Evolutionary conservation across 2,113 vertebrate species (phyloP), one percentile per base, ranked within the genome.

Genomic region (Lynx canadensis): DNA sequence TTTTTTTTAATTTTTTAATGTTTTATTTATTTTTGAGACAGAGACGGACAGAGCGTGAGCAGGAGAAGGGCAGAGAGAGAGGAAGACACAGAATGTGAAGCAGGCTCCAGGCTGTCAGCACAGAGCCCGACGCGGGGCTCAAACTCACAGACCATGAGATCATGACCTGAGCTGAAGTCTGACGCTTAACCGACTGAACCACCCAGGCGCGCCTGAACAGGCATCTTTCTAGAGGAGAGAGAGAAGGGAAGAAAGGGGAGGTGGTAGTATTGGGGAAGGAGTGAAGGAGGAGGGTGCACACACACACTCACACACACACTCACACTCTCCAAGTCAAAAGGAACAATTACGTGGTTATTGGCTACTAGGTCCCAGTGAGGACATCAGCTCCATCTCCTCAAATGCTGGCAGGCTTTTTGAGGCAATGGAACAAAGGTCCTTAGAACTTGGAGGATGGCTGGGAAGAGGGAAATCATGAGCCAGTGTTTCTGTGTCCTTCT

Each of bases 261-360:
- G 65, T 33, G 92, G 93, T 18, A 3, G 57, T 33, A 36, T 45
- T 33, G 68, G 82, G 48, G 36, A 94, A 63, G 89, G 38, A 55
- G 33, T 7, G 86, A 66, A 65, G n/a, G 60, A 29, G 48, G 41
- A 19, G 41, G 60, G 60, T 57, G 55, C 55, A 57, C 55, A 55
- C 52, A 55, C 9, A 8, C 85, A 7, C 48, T 18, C 63, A 48
- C 33, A 63, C 60, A 29, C 10, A 1, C 60, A 27, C 60, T 27
- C 60, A 63, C 0, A 50, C 23, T 29, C 12, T 55, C 18, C 79
- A 7, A 41, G 0, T 29, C 74, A 82, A 27, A 25, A 96, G 88
- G 78, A 86, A 79, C 95, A 81, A 96, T 97, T 83, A 52, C 65
- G 78, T 66, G 18, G 86, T 57, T 31, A 60, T 90, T 73, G 95